Evolutionary conservation across 2,797 vertebrate species (phyloP).

Genomic region (Phataginus tetradactyla): DNA sequence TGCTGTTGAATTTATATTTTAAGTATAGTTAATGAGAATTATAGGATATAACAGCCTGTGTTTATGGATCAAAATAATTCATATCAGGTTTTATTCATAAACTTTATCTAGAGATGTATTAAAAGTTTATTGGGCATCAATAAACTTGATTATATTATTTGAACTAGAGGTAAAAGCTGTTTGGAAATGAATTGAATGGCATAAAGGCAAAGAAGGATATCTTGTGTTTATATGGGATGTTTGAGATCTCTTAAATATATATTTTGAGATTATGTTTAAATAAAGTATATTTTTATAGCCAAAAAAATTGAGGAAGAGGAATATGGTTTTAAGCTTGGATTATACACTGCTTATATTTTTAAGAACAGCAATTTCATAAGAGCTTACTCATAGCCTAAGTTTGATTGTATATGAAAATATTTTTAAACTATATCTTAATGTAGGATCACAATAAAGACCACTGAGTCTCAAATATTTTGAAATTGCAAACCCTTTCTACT

Average conservation of each 20-base stretch:
- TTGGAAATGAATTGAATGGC: not conserved
- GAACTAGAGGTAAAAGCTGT: not conserved
- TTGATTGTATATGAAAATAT: not conserved
- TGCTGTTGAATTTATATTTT: not conserved
- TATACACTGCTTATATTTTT: not conserved
- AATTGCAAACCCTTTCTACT: not conserved
- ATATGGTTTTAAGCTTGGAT: not conserved
- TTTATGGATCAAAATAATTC: not conserved
- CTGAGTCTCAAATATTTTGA: not conserved
- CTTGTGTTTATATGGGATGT: not conserved
- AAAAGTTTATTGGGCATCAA: not conserved
- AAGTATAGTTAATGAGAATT: not conserved
- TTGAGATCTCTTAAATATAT: not conserved
- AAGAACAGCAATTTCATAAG: not conserved
- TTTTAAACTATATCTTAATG: not conserved
- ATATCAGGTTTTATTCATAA: not conserved
- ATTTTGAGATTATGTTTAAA: not conserved
- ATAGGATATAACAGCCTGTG: not conserved
- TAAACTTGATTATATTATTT: not conserved
- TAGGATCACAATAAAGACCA: not conserved
- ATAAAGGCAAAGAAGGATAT: not conserved
- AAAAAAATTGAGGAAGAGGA: not conserved
- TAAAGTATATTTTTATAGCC: not conserved
- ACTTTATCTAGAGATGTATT: not conserved
- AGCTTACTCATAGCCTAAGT: not conserved